These are phyloP conservation scores for Daphoenositta chrysoptera DNA, from an alignment of 2,113 vertebrate genomes.

Conservation along the genomic window DNA sequence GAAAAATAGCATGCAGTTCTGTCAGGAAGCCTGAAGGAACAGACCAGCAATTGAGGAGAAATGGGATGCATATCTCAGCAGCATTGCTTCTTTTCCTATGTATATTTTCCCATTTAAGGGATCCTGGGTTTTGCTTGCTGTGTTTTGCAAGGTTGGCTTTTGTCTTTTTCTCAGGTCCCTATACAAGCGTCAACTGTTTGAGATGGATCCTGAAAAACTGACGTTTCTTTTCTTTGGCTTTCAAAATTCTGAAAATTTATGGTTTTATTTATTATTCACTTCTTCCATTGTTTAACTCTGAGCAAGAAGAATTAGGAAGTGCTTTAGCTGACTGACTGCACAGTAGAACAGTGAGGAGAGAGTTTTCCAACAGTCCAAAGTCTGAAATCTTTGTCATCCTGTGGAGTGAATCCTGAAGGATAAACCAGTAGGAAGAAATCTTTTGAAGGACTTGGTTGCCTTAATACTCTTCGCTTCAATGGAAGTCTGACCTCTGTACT, in stretches of 20 bases:
- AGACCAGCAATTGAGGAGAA: not conserved
- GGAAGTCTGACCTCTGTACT: not conserved
- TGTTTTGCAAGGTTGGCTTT: not conserved
- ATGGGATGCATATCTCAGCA: not conserved
- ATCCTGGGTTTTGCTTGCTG: not conserved
- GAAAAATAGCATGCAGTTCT: not conserved
- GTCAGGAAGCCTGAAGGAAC: not conserved
- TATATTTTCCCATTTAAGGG: not conserved
- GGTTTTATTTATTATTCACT: constrained; percentile 1
- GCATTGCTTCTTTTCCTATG: not conserved
- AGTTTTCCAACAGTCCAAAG: not conserved
- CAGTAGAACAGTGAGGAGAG: not conserved
- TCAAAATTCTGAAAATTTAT: not conserved
- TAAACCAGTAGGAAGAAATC: not conserved
- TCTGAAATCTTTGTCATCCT: not conserved
- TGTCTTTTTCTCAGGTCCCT: not conserved
- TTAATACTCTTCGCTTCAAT: not conserved
- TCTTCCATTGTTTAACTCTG: not conserved
- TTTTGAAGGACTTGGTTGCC: not conserved
- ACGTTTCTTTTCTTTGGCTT: not conserved
- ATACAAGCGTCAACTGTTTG: not conserved
- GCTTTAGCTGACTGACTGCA: not conserved
- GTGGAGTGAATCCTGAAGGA: constrained; percentile 2
- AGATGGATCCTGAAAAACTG: not conserved
- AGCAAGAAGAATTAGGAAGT: not conserved